Percentiles rank a stretch among this genome's conserved stretches.
phyloP scores from a whole-genome alignment of 2,797 vertebrate species.

The Percopsis omiscomaycus region DNA sequence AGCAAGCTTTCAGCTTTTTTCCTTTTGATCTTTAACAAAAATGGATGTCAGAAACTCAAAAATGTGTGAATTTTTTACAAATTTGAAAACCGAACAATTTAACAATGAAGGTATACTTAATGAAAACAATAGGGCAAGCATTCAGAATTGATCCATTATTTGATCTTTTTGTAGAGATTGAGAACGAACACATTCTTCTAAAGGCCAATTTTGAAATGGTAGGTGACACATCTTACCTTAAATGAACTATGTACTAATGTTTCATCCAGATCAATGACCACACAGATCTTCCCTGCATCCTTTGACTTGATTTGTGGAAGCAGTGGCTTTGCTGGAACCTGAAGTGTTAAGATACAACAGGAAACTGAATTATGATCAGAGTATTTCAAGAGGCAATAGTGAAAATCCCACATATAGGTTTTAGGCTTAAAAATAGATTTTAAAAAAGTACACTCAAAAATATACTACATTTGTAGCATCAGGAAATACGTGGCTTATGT shows the following conservation, averaged over 20 bases:
- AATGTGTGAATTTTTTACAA: too few species aligned
- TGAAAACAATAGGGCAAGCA: too few species aligned
- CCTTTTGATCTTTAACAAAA: too few species aligned
- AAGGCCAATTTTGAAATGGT: neutral
- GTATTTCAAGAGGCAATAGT: neutral
- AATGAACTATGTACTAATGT: slow-evolving; percentile 98
- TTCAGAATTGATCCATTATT: too few species aligned
- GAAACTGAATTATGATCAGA: neutral
- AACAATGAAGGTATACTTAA: too few species aligned
- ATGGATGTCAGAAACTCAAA: too few species aligned
- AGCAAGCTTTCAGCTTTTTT: too few species aligned
- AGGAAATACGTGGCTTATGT: slow-evolving; percentile 3
- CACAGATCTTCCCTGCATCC: slow-evolving; percentile 92
- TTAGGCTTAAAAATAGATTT: neutral
- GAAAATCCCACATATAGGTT: neutral
- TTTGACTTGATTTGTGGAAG: slow-evolving; percentile 85
- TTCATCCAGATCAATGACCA: slow-evolving; percentile 97
- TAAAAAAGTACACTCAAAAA: neutral
- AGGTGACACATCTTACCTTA: slow-evolving; percentile 81
- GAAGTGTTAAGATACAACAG: slow-evolving; percentile 32
- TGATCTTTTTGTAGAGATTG: neutral
- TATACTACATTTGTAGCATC: neutral
- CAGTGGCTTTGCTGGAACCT: slow-evolving; percentile 84
- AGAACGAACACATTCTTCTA: neutral
- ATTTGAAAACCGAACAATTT: too few species aligned